Percentiles rank a stretch among this genome's conserved stretches.
Conservation (phyloP, 2,113 vertebrate genomes). For the Tetrax tetrax region DNA sequence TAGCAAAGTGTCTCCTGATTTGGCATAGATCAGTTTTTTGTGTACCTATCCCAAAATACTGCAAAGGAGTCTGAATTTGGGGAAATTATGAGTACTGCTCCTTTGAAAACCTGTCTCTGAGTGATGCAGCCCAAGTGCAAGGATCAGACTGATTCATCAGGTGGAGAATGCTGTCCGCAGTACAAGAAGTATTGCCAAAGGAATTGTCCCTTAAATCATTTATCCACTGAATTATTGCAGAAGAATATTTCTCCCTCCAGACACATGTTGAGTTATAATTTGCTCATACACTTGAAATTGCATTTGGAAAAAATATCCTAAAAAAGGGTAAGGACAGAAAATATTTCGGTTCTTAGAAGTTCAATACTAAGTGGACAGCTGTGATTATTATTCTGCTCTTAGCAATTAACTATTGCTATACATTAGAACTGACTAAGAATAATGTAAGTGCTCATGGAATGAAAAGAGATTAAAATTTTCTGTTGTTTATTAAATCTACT, state of each 20-base stretch:
- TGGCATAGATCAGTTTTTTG: not conserved
- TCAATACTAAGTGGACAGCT: not conserved
- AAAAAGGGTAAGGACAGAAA: not conserved
- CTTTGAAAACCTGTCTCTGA: not conserved
- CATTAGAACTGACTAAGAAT: not conserved
- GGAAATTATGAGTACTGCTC: not conserved
- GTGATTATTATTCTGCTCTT: not conserved
- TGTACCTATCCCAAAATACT: not conserved
- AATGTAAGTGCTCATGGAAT: not conserved
- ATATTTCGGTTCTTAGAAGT: not conserved
- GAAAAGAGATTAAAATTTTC: not conserved
- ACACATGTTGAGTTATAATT: not conserved
- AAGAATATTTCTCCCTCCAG: not conserved
- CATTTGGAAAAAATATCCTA: not conserved
- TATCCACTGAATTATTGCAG: not conserved
- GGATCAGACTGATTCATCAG: not conserved
- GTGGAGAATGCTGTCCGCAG: not conserved
- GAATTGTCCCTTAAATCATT: not conserved
- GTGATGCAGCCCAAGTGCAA: not conserved
- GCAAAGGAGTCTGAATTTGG: not conserved
- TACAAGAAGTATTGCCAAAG: not conserved
- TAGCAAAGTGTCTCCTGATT: not conserved
- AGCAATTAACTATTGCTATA: not conserved
- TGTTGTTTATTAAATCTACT: not conserved
- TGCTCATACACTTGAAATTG: constrained; percentile 3